Evolutionary conservation across 1,140 invertebrate genomes (phyloP), one percentile per base, ranked within the genome.

Genomic region (Drosophila ambigua): DNA sequence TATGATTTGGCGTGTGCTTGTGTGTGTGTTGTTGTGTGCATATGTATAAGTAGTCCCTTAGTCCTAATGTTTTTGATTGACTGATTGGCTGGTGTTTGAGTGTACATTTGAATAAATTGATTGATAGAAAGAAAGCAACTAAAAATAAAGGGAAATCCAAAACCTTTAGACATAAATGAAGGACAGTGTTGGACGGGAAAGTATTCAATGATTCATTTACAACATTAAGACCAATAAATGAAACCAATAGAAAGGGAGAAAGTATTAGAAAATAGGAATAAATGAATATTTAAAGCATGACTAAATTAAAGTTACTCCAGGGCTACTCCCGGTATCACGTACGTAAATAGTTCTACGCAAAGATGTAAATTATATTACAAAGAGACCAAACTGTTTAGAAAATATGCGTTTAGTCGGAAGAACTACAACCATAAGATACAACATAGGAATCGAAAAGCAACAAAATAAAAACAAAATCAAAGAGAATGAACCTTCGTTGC

Each of bases 401-500:
- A 78, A 48, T 51, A 78, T 13, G 52, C 51, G 65, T 35, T 35
- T 39, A 52, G 11, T 39, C 4, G 28, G 9, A 26, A 26, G 24
- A 41, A 66, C 45, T 31, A 46, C 49, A 65, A 50, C 48, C 53
- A 53, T 31, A 60, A 61, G 63, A 52, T 64, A 63, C 66, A 87
- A 62, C 24, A 72, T 53, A 31, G 16, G 71, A 78, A 66, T 20
- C 35, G 11, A 39, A 39, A 11, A 39, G 26, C 26, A 57, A 60
- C 31, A 26, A 58, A 28, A 67, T 69, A 64, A 65, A 62, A 72
- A 74, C 71, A 77, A 67, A 91, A 88, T 67, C 2, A 69, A 87
- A 75, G 45, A 82, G 72, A 85, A 91, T 88, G 78, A 91, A 91
- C 90, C 89, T 91, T 92, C 85, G 81, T 77, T 90, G 82, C 75